These are phyloP conservation scores for Archips xylosteana DNA, from an alignment of 2,888 invertebrate species.

Conservation along the genomic window DNA sequence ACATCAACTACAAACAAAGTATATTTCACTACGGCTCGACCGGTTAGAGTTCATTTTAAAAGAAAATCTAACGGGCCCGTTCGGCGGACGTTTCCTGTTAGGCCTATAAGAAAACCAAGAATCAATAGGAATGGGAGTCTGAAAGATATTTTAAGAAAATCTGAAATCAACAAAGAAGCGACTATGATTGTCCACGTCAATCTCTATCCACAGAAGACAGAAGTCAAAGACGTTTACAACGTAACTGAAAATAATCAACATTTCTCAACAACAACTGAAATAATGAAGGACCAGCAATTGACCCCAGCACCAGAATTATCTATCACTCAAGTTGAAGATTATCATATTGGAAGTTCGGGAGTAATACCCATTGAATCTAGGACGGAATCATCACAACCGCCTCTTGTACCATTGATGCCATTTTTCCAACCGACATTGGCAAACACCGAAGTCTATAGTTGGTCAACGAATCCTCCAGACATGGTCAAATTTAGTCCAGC, in stretches of 20 bases:
- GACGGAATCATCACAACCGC: slow-evolving; percentile 46
- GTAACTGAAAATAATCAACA: slow-evolving; percentile 45
- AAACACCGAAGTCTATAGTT: slow-evolving; percentile 52
- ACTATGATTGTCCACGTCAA: slow-evolving; percentile 89
- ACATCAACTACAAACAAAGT: slow-evolving; percentile 57
- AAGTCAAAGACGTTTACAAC: slow-evolving; percentile 49
- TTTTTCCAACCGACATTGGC: slow-evolving; percentile 55
- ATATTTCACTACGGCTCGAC: slow-evolving; percentile 71
- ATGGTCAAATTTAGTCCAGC: slow-evolving; percentile 72
- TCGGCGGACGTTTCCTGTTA: slow-evolving; percentile 57
- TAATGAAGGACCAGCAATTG: slow-evolving; percentile 45
- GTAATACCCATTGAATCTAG: slow-evolving; percentile 64
- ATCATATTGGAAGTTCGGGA: slow-evolving; percentile 76
- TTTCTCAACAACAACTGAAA: slow-evolving; percentile 45
- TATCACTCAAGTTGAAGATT: slow-evolving; percentile 71
- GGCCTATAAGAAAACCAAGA: slow-evolving; percentile 48
- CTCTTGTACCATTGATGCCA: slow-evolving; percentile 56
- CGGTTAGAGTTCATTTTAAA: slow-evolving; percentile 67
- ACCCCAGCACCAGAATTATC: slow-evolving; percentile 57
- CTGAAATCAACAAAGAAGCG: slow-evolving; percentile 58
- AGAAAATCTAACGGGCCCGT: slow-evolving; percentile 62
- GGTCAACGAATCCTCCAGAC: slow-evolving; percentile 63
- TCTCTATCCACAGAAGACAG: slow-evolving; percentile 83
- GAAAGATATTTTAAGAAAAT: slow-evolving; percentile 39
- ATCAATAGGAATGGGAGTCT: slow-evolving; percentile 41